A percentile compares a stretch with the other conserved stretches of the same genome.
Conservation (phyloP, 2,113 vertebrate species). For the Gnathonemus longibarbis region DNA sequence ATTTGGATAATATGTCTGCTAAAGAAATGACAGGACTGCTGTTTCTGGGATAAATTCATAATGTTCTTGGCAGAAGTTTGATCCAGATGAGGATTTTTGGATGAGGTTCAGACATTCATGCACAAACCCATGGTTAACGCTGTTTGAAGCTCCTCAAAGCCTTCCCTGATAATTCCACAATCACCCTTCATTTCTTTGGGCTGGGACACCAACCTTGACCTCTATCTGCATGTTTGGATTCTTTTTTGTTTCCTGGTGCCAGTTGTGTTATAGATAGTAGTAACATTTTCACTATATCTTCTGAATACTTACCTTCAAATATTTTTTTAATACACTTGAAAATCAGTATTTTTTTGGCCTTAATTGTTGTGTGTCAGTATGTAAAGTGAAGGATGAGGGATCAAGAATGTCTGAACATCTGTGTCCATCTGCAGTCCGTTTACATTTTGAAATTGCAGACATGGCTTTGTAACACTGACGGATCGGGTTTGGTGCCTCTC, state of each 20-base stretch:
- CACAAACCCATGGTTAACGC: background rate
- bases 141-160: background rate
- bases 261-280: background rate
- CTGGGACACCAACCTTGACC: background rate
- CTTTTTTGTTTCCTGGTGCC: background rate
- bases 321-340: background rate
- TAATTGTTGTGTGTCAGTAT: background rate
- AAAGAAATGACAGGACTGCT: background rate
- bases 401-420: background rate
- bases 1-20: background rate
- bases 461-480: background rate
- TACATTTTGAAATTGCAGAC: background rate
- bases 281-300: background rate
- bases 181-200: background rate
- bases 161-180: background rate
- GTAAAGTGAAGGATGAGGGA: background rate
- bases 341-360: background rate
- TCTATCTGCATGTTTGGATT: background rate
- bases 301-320: background rate
- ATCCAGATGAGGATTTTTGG: background rate
- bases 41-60: background rate
- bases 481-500: background rate
- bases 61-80: background rate
- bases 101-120: background rate
- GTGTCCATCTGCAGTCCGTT: background rate